Evolutionary conservation across 2,113 vertebrate species (phyloP).

Genomic region (Archilochus colubris): DNA sequence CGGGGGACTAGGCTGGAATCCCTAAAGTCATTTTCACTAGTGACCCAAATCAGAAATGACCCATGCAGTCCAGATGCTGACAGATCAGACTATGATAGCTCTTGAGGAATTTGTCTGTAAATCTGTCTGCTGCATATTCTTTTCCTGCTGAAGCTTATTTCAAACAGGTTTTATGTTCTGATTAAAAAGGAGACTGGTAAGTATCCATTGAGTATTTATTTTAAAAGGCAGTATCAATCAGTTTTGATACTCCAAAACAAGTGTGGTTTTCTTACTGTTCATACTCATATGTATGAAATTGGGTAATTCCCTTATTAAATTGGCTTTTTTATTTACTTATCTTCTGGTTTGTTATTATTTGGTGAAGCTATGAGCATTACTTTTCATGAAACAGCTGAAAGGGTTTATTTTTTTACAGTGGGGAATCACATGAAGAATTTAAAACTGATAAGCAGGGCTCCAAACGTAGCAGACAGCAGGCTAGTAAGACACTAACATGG

Average conservation of each 20-base stretch:
- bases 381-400: not conserved
- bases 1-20: slow-evolving; percentile 40
- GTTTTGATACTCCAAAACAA: not conserved
- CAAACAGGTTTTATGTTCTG: not conserved
- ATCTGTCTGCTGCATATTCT: not conserved
- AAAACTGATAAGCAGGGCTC: not conserved
- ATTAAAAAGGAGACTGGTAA: not conserved
- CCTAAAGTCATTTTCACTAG: not conserved
- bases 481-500: not conserved
- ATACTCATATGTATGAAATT: not conserved
- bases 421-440: not conserved
- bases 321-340: not conserved
- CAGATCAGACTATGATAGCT: not conserved
- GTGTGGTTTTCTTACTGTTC: not conserved
- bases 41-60: not conserved
- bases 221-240: not conserved
- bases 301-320: not conserved
- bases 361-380: not conserved
- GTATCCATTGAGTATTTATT: not conserved
- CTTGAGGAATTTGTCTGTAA: not conserved
- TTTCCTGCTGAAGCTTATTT: not conserved
- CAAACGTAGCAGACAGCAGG: not conserved
- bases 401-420: not conserved
- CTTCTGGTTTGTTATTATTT: not conserved
- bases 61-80: not conserved